Conservation (phyloP, 2,797 vertebrate genomes). For the Spinibarbus caldwelli region DNA sequence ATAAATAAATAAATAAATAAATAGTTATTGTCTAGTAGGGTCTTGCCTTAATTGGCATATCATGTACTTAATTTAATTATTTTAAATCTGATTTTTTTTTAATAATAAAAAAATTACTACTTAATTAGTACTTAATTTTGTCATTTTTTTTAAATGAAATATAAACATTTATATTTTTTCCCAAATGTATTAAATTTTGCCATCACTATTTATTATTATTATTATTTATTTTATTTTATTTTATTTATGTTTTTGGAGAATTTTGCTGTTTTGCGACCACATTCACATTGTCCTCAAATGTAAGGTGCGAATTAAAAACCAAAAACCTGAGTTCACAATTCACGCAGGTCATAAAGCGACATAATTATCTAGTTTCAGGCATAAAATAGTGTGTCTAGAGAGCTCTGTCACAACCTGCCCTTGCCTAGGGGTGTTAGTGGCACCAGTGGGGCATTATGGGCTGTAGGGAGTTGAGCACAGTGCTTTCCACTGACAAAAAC, state of each 20-base stretch:
- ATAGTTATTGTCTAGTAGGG: neutral
- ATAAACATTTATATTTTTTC: neutral
- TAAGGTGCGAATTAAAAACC: neutral
- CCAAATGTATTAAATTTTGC: too few relatives aligned
- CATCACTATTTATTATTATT: too few relatives aligned
- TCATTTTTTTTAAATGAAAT: neutral
- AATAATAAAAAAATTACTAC: too few relatives aligned
- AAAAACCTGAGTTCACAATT: neutral
- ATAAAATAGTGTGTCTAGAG: conserved; percentile 17
- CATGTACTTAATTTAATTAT: neutral
- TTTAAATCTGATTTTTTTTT: neutral
- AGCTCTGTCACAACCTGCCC: conserved; percentile 18
- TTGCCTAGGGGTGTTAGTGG: conserved; percentile 21
- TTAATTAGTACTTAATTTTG: too few relatives aligned
- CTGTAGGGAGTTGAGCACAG: conserved; percentile 34
- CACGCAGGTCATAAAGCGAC: neutral
- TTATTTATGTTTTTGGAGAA: neutral
- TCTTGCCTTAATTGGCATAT: neutral
- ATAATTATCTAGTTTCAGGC: neutral
- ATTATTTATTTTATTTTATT: too few relatives aligned
- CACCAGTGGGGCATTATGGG: conserved; percentile 34
- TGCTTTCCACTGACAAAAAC: conserved; percentile 52
- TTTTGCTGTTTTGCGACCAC: neutral
- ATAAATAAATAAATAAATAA: too few relatives aligned
- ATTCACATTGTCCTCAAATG: neutral